A percentile compares a stretch with the other conserved stretches of the same genome.
These are phyloP conservation scores for Limonius californicus DNA, from an alignment of 1,140 invertebrate genomes.

Conservation along the genomic window DNA sequence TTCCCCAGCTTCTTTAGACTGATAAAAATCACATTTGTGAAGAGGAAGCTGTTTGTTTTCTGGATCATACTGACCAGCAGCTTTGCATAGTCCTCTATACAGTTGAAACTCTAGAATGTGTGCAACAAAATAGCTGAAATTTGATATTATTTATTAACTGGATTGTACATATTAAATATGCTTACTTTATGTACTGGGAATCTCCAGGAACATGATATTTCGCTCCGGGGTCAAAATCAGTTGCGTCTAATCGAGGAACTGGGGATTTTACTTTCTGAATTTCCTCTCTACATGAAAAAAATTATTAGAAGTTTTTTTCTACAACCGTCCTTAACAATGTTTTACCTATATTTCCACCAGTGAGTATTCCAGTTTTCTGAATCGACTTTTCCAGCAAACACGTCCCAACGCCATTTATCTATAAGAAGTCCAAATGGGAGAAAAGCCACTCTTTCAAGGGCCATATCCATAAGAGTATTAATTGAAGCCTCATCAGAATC, in stretches of 20 bases:
- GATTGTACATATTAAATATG: too few species aligned
- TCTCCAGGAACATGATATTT: conserved; percentile 60
- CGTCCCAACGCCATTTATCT: conserved; percentile 57
- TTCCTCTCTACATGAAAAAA: conserved; percentile 12
- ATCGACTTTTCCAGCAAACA: conserved; percentile 54
- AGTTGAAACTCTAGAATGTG: conserved; percentile 62
- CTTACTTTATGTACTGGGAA: conserved; percentile 37
- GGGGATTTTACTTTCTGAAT: conserved; percentile 51
- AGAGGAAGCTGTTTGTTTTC: conserved; percentile 45
- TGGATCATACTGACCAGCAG: conserved; percentile 53
- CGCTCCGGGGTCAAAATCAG: conserved; percentile 60
- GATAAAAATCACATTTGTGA: conserved; percentile 60
- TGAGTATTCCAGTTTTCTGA: conserved; percentile 54
- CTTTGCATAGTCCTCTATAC: conserved; percentile 57
- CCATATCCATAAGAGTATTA: conserved; percentile 53
- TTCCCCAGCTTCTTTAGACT: conserved; percentile 27
- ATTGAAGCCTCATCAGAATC: conserved; percentile 3
- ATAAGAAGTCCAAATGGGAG: conserved; percentile 55
- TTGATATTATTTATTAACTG: neutral
- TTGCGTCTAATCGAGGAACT: conserved; percentile 44
- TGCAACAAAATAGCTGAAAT: conserved; percentile 59
- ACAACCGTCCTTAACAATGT: too few species aligned
- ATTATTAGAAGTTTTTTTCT: too few species aligned
- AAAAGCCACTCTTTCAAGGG: conserved; percentile 62
- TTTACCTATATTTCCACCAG: conserved; percentile 61